Conservation (phyloP, 2,113 vertebrate genomes). For the Pipa parva region DNA sequence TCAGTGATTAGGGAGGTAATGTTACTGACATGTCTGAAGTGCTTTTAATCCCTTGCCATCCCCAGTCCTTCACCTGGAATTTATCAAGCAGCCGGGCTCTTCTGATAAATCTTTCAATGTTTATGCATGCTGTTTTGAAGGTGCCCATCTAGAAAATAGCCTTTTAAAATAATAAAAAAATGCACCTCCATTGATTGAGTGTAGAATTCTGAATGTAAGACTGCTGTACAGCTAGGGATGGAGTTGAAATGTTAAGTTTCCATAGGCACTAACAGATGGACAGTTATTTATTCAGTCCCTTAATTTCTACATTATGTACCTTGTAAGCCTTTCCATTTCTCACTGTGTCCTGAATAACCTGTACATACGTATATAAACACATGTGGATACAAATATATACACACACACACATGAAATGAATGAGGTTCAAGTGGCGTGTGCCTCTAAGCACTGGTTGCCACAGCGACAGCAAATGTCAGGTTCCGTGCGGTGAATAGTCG, state of each 20-base stretch:
- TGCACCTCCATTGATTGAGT: neutral
- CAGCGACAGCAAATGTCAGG: slow-evolving; percentile 72
- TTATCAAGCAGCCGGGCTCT: neutral
- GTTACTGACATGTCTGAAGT: neutral
- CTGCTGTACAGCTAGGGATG: neutral
- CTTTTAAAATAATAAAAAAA: no score
- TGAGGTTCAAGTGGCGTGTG: slow-evolving; percentile 54
- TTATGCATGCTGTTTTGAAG: neutral
- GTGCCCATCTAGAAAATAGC: neutral
- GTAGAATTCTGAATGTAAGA: neutral
- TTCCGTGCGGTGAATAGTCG: slow-evolving; percentile 69
- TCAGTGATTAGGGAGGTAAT: no score
- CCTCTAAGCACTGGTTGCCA: slow-evolving; percentile 70
- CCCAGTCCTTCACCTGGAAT: neutral
- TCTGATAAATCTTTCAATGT: neutral
- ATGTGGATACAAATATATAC: slow-evolving; percentile 1
- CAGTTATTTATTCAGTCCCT: neutral
- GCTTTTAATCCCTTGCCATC: neutral
- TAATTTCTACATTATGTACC: no score
- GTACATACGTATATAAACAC: neutral
- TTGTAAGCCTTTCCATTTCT: no score
- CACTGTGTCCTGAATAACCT: no score
- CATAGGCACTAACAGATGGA: neutral
- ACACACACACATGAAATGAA: slow-evolving; percentile 21
- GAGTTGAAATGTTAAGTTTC: neutral